A percentile compares a stretch with the other conserved stretches of the same genome.
Conservation (phyloP, 2,888 invertebrate genomes). For the Neocrepidodera transversa region DNA sequence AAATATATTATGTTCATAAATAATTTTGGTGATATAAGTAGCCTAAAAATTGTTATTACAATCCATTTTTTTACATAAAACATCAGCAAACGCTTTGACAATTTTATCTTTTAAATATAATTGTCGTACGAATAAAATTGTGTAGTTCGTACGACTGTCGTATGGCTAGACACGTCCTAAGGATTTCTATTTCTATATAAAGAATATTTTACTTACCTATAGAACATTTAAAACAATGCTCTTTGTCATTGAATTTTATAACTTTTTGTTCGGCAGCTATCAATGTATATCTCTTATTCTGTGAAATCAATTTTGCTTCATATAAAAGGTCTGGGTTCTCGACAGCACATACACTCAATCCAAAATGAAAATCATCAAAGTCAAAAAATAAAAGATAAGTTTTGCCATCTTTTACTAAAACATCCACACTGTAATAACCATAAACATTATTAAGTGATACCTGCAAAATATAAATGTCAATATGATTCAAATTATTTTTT, state of each 20-base stretch:
- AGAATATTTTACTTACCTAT: conserved; percentile 28
- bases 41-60: too few relatives aligned
- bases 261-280: conserved; percentile 33
- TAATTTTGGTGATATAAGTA: too few relatives aligned
- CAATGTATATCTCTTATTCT: conserved; percentile 35
- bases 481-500: background rate
- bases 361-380: conserved; percentile 38
- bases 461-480: background rate
- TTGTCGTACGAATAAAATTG: too few relatives aligned
- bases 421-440: conserved; percentile 38
- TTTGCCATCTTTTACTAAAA: conserved; percentile 36
- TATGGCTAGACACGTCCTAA: too few relatives aligned
- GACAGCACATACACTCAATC: conserved; percentile 34
- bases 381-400: conserved; percentile 37
- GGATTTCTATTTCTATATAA: too few relatives aligned
- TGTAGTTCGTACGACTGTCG: too few relatives aligned
- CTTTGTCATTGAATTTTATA: conserved; percentile 36
- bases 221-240: conserved; percentile 40
- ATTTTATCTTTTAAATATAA: too few relatives aligned
- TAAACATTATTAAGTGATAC: conserved; percentile 13
- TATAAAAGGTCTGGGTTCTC: conserved; percentile 33
- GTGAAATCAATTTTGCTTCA: conserved; percentile 33
- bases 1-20: too few relatives aligned
- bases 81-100: too few relatives aligned
- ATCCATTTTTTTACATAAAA: too few relatives aligned